phyloP scores from a whole-genome alignment of 2,888 invertebrate species.

The Mythimna albipuncta region DNA sequence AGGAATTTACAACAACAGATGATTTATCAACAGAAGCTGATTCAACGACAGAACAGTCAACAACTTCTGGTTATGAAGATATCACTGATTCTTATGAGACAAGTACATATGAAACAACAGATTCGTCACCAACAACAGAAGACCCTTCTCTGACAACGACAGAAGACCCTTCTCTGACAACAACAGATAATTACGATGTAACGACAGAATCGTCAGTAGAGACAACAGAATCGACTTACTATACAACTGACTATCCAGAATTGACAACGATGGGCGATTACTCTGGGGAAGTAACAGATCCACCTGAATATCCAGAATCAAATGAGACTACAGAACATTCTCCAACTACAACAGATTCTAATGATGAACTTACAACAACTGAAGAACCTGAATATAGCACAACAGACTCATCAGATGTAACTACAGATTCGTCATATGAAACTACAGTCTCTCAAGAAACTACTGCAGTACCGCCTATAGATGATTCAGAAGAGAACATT shows the following conservation, averaged over 20 bases:
- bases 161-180: background rate
- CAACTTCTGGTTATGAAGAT: constrained; percentile 7
- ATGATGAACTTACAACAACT: constrained; percentile 11
- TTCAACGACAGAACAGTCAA: constrained; percentile 13
- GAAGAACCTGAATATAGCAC: background rate
- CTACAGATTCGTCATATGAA: background rate
- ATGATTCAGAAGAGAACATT: constrained; percentile 7
- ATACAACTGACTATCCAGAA: constrained; percentile 1
- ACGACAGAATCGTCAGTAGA: background rate
- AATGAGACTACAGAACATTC: constrained; percentile 12
- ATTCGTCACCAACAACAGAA: background rate
- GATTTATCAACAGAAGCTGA: background rate
- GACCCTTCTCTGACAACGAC: background rate
- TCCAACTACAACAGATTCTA: constrained; percentile 9
- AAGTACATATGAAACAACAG: constrained; percentile 6
- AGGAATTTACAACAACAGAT: constrained; percentile 17
- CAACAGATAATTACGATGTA: background rate
- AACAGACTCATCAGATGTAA: background rate
- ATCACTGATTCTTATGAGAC: constrained; percentile 7
- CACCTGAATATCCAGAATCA: constrained; percentile 5
- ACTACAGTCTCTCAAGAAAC: background rate
- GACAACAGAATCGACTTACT: constrained; percentile 12
- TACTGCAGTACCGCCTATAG: background rate
- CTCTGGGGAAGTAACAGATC: constrained; percentile 13
- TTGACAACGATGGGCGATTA: constrained; percentile 11